Evolutionary conservation across 1,140 invertebrate genomes (phyloP).

Genomic region (Scaptomyza graminum): DNA sequence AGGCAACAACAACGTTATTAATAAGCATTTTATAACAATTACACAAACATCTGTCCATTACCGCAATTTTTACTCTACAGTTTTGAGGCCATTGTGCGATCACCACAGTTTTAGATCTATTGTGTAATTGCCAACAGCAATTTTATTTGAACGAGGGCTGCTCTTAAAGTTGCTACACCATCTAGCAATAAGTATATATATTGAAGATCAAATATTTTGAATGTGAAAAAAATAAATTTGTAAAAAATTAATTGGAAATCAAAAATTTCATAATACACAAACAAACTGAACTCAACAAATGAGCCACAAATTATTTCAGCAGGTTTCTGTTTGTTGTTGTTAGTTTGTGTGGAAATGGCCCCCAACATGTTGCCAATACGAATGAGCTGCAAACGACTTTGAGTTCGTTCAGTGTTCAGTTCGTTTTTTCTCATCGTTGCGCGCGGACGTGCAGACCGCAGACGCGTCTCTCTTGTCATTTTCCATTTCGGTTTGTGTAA

Average conservation of each 20-base stretch:
- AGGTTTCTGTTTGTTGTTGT: neutral
- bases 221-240: no score
- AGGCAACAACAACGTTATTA: no score
- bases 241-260: neutral
- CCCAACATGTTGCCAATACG: slow-evolving; percentile 47
- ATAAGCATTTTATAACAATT: neutral
- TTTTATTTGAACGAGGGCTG: neutral
- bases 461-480: slow-evolving; percentile 28
- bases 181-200: neutral
- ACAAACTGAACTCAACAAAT: neutral
- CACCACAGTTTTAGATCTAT: slow-evolving; percentile 9
- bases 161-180: neutral
- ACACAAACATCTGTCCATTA: neutral
- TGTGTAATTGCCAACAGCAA: slow-evolving; percentile 3
- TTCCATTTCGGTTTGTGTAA: slow-evolving; percentile 37
- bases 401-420: slow-evolving; percentile 32
- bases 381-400: slow-evolving; percentile 35
- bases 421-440: slow-evolving; percentile 47
- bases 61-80: neutral
- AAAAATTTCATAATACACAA: neutral
- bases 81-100: slow-evolving; percentile 10
- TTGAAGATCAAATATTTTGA: no score
- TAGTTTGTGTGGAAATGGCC: slow-evolving; percentile 9
- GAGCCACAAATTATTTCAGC: neutral
- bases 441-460: slow-evolving; percentile 41